phyloP scores from a whole-genome alignment of 2,888 invertebrate species.

The Aplocera efformata region DNA sequence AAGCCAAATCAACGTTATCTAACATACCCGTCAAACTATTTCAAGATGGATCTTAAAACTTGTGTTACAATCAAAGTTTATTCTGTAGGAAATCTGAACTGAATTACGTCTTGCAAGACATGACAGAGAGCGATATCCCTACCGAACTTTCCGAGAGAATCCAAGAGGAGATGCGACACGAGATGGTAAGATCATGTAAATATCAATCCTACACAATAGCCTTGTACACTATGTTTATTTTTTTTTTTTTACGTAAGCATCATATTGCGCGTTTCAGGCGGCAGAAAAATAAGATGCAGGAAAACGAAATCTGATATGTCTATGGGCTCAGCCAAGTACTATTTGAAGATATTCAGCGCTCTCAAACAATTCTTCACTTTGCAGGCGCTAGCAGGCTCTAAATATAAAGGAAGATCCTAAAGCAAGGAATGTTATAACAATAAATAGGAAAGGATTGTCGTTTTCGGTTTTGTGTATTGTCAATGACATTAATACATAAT shows the following conservation, averaged over 20 bases:
- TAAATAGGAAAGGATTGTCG: slow-evolving; percentile 4
- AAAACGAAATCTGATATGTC: slow-evolving; percentile 72
- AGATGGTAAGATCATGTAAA: slow-evolving; percentile 86
- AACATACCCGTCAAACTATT: too few species aligned
- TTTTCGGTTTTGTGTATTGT: slow-evolving; percentile 18
- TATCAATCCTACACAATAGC: slow-evolving; percentile 48
- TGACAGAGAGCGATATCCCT: slow-evolving; percentile 95
- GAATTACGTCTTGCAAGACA: slow-evolving; percentile 91
- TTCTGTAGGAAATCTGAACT: slow-evolving; percentile 87
- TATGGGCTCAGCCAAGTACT: slow-evolving; percentile 67
- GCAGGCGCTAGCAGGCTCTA: slow-evolving; percentile 71
- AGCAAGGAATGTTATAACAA: slow-evolving; percentile 26
- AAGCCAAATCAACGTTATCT: too few species aligned
- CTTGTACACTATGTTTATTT: slow-evolving; percentile 32
- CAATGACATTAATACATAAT: slow-evolving; percentile 5
- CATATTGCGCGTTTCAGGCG: slow-evolving; percentile 66
- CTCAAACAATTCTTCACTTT: slow-evolving; percentile 77
- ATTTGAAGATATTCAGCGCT: slow-evolving; percentile 72
- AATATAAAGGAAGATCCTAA: slow-evolving; percentile 67
- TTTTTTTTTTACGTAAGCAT: slow-evolving; percentile 48
- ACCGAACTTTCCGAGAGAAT: slow-evolving; percentile 91
- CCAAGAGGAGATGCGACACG: slow-evolving; percentile 95
- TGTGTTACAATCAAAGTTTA: neutral
- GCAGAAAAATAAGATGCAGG: slow-evolving; percentile 75
- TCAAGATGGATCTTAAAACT: too few species aligned